Evolutionary conservation across 2,888 invertebrate genomes (phyloP).

Genomic region (Pardosa pseudoannulata): DNA sequence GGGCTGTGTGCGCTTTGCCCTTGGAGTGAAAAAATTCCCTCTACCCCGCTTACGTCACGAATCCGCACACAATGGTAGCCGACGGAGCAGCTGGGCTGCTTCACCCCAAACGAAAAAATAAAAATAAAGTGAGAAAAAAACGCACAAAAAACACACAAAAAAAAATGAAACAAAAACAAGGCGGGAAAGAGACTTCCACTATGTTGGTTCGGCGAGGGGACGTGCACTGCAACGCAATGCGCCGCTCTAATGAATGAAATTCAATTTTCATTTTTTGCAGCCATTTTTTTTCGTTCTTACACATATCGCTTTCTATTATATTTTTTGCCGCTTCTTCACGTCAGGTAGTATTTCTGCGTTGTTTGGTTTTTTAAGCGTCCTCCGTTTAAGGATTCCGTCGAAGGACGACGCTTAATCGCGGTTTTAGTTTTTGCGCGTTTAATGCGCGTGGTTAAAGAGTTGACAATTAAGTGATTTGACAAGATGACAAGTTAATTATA

Average conservation of each 20-base stretch:
- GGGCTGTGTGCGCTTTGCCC: conserved; percentile 37
- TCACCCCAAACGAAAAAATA: conserved; percentile 11
- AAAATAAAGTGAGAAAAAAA: conserved; percentile 21
- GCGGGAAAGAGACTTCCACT: conserved; percentile 16
- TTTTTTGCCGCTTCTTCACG: conserved; percentile 21
- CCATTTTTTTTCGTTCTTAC: conserved; percentile 21
- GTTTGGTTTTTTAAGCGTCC: conserved; percentile 24
- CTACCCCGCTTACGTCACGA: conserved; percentile 48
- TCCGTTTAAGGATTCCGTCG: conserved; percentile 57
- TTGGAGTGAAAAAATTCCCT: conserved; percentile 58
- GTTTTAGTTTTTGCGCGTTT: conserved; percentile 52
- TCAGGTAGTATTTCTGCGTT: conserved; percentile 39
- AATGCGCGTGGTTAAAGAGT: conserved; percentile 63
- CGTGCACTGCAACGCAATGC: conserved; percentile 65
- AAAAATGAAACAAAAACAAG: conserved; percentile 19
- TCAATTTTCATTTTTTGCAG: conserved; percentile 66
- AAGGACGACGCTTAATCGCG: conserved; percentile 45
- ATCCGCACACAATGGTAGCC: conserved; percentile 36
- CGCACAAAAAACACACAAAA: conserved; percentile 24
- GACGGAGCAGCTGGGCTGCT: conserved; percentile 42
- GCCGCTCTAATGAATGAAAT: conserved; percentile 70
- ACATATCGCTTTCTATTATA: conserved; percentile 23
- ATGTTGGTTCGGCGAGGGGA: conserved; percentile 17
- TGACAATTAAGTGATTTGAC: conserved; percentile 70
- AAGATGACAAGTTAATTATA: conserved; percentile 67